phyloP scores from a whole-genome alignment of 2,797 vertebrate species.

The Sebastolobus altivelis region DNA sequence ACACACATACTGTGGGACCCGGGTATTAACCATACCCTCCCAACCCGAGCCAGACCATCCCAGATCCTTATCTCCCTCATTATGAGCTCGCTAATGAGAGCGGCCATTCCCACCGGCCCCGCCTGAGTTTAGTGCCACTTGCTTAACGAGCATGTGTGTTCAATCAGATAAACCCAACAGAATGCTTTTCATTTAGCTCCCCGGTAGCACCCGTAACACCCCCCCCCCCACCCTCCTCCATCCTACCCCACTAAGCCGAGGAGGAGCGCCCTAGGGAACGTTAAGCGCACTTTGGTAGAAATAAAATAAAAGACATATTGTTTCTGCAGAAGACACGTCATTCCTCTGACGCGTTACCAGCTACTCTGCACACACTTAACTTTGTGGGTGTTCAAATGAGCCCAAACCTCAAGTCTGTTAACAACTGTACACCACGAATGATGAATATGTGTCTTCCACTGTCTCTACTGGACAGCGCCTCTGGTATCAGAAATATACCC shows the following conservation, averaged over 20 bases:
- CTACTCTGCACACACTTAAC: slow-evolving; percentile 27
- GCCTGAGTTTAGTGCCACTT: slow-evolving; percentile 68
- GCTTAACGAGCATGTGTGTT: slow-evolving; percentile 79
- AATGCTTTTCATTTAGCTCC: slow-evolving; percentile 71
- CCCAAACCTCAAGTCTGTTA: slow-evolving; percentile 29
- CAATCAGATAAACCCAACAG: slow-evolving; percentile 75
- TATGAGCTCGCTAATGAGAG: slow-evolving; percentile 71
- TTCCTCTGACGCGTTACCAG: slow-evolving; percentile 21
- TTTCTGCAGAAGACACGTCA: slow-evolving; percentile 36
- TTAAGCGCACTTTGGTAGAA: slow-evolving; percentile 49
- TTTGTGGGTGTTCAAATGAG: slow-evolving; percentile 42
- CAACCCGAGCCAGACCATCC: slow-evolving; percentile 54
- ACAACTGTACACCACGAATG: slow-evolving; percentile 35
- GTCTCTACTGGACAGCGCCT: slow-evolving; percentile 29
- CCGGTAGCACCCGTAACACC: slow-evolving; percentile 59
- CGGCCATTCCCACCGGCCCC: slow-evolving; percentile 50
- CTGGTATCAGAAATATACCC: slow-evolving; percentile 36
- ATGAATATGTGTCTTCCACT: slow-evolving; percentile 32
- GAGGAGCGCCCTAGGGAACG: slow-evolving; percentile 37
- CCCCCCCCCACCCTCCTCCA: neutral
- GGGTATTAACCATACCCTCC: slow-evolving; percentile 43
- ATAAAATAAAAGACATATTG: slow-evolving; percentile 60
- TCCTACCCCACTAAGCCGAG: slow-evolving; percentile 42
- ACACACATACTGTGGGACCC: slow-evolving; percentile 20
- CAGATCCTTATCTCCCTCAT: slow-evolving; percentile 75